Evolutionary conservation across 2,113 vertebrate genomes (phyloP), one percentile per base, ranked within the genome.

Genomic region (Cyanoderma ruficeps): DNA sequence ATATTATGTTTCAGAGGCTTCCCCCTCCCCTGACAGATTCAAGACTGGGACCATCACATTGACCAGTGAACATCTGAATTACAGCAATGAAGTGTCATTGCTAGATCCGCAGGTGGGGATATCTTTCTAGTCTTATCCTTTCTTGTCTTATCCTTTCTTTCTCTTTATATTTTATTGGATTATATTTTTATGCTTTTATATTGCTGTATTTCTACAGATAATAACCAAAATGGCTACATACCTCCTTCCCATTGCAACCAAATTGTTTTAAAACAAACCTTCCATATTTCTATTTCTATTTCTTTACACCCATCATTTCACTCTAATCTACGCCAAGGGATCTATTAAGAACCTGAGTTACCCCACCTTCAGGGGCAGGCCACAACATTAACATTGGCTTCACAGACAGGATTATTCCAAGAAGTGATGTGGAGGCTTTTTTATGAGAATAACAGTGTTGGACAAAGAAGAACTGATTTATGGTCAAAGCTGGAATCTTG

Each of bases 21-120:
- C 21, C 13, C 30, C 11, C 31, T 25, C 21, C 52, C 25, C 16
- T 31, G 37, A 59, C 0, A 2, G 31, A 42, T 2, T 25, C 17
- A 59, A 42, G 31, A 35, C 37, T 0, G 1, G 16, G 31, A 59
- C 35, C 44, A 42, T 21, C 20, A 50, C 31, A 59, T 1, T 14
- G 31, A 35, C 44, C 35, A 67, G 21, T 3, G 3, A 24, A 42
- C 52, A 50, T 9, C 0, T 42, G 52, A 75, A 67, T 35, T 21
- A 47, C 42, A 67, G 41, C 31, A 25, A 16, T 6, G 10, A 49
- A 13, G 5, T 30, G 16, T 24, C 30, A 42, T 9, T 75, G 61
- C 61, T 42, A 65, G 13, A 35, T 50, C 25, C 44, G 50, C 0
- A 0, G 35, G 16, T 25, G 21, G 13, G 31, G 16, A 21, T 49